Percentiles rank a stretch among this genome's conserved stretches.
Evolutionary conservation across 2,113 vertebrate species (phyloP).

Genomic region (Sander vitreus): DNA sequence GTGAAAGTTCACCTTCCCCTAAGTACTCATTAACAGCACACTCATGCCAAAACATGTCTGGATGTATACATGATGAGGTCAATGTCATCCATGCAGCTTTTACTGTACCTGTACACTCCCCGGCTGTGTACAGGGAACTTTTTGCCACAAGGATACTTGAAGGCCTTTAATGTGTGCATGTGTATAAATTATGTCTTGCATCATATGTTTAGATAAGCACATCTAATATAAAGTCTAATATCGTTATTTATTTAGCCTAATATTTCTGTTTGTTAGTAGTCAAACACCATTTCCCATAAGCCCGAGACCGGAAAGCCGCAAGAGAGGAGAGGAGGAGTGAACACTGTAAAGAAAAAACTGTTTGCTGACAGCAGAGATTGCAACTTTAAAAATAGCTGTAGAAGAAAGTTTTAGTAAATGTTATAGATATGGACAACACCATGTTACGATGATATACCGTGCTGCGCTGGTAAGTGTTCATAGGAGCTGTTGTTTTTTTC

Average conservation of each 20-base stretch:
- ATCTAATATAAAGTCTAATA: too few relatives aligned
- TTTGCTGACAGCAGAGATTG: too few relatives aligned
- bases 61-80: conserved; percentile 18
- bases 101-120: background rate
- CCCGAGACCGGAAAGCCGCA: background rate
- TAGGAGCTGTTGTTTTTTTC: background rate
- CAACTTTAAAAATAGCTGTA: too few relatives aligned
- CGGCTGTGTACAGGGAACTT: background rate
- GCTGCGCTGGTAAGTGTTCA: background rate
- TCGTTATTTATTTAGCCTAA: too few relatives aligned
- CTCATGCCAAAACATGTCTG: conserved; percentile 13
- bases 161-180: too few relatives aligned
- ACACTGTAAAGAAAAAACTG: too few relatives aligned
- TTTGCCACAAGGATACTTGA: background rate
- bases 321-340: too few relatives aligned
- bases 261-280: too few relatives aligned
- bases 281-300: background rate
- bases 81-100: background rate
- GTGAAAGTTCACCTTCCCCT: conserved; percentile 8
- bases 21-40: conserved; percentile 44
- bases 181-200: too few relatives aligned
- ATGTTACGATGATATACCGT: background rate
- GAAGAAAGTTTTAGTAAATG: background rate
- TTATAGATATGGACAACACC: background rate
- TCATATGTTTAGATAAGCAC: too few relatives aligned